phyloP scores from a whole-genome alignment of 2,113 vertebrate species.

The Rhinoderma darwinii region DNA sequence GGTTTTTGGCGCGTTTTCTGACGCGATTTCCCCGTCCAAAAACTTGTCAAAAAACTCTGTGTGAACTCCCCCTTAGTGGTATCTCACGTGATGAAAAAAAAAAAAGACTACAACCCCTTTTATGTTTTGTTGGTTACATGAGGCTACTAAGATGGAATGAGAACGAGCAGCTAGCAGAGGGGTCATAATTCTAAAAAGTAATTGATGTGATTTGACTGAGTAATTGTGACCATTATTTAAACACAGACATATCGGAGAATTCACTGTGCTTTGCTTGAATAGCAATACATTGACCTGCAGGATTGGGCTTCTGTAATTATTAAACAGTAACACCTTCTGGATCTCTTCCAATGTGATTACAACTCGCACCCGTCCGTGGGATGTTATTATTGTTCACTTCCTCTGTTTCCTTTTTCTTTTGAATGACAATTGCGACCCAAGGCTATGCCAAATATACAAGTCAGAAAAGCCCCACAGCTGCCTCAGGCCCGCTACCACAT shows the following conservation, averaged over 20 bases:
- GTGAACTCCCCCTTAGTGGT: too few species aligned
- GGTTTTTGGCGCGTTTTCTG: too few species aligned
- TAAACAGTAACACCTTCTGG: not conserved
- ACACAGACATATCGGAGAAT: not conserved
- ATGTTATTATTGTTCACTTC: conserved; percentile 48
- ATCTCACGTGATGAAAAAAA: too few species aligned
- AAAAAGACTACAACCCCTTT: not conserved
- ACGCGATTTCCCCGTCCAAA: too few species aligned
- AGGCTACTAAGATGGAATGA: not conserved
- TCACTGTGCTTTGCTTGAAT: not conserved
- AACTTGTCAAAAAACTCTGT: too few species aligned
- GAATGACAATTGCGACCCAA: conserved; percentile 50
- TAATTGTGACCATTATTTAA: not conserved
- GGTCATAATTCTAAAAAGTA: not conserved
- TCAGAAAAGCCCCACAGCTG: conserved; percentile 15
- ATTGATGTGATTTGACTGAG: not conserved
- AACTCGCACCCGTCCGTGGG: not conserved
- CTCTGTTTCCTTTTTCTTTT: conserved; percentile 40
- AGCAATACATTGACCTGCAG: not conserved
- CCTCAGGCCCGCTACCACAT: conserved; percentile 45
- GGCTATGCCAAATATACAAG: conserved; percentile 31
- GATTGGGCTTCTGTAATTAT: not conserved
- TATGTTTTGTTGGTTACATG: not conserved
- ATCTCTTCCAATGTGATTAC: not conserved
- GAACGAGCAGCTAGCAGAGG: not conserved